Percentiles rank a stretch among this genome's conserved stretches.
phyloP scores from a whole-genome alignment of 2,888 invertebrate species.

The Dasysyrphus albostriatus region DNA sequence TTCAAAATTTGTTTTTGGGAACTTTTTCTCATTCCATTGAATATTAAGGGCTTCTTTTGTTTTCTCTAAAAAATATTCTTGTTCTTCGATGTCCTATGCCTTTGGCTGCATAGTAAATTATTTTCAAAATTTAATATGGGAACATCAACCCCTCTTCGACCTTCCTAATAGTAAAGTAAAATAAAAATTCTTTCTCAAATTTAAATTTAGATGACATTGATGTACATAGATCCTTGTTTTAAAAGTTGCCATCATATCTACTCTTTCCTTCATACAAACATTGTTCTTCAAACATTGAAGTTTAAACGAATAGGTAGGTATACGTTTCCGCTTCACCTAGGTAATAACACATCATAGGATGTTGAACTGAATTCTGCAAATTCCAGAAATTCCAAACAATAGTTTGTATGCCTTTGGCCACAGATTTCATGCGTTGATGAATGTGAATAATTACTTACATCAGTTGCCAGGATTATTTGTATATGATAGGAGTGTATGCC shows the following conservation, averaged over 20 bases:
- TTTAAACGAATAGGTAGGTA: neutral
- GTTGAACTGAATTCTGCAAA: neutral
- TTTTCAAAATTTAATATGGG: neutral
- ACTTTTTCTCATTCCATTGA: no score
- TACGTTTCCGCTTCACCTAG: neutral
- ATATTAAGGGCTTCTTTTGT: no score
- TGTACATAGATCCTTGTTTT: neutral
- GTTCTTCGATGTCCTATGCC: neutral
- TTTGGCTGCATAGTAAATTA: neutral
- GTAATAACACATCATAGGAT: neutral
- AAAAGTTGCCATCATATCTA: neutral
- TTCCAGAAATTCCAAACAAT: conserved; percentile 5
- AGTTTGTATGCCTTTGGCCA: neutral
- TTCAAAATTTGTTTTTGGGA: no score
- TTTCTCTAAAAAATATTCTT: no score
- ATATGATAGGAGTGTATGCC: neutral
- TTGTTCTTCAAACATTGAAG: conserved; percentile 8
- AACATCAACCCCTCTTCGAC: neutral
- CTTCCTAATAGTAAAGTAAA: neutral
- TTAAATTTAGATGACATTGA: neutral
- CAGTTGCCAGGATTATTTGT: neutral
- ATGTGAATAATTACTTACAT: conserved; percentile 13
- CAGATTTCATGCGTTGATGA: conserved; percentile 14
- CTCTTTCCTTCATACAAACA: neutral
- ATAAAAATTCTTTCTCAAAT: neutral